phyloP scores from a whole-genome alignment of 2,888 invertebrate species.

The Cosmopolites sordidus region DNA sequence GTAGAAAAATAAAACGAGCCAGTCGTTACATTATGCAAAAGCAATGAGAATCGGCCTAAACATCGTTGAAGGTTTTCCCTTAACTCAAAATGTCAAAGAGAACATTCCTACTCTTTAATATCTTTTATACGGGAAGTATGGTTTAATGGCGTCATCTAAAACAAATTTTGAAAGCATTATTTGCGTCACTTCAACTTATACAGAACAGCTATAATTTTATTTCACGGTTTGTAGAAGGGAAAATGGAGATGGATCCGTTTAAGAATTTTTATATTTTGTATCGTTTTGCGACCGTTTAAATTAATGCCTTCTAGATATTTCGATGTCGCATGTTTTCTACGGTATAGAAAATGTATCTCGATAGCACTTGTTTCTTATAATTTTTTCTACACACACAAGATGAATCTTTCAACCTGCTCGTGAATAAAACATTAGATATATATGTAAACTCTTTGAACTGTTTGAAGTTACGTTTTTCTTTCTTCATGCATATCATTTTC shows the following conservation, averaged over 20 bases:
- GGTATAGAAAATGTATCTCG: conserved; percentile 1
- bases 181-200: neutral
- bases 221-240: neutral
- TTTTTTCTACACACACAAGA: conserved; percentile 8
- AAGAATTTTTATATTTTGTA: conserved; percentile 4
- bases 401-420: conserved; percentile 5
- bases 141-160: neutral
- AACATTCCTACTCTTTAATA: neutral
- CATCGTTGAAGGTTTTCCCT: neutral
- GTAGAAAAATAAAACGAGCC: neutral
- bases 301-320: conserved; percentile 8
- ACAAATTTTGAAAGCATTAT: conserved; percentile 1
- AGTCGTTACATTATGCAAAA: neutral
- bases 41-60: neutral
- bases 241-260: neutral
- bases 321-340: conserved; percentile 4
- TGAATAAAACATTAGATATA: conserved; percentile 22
- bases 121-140: neutral
- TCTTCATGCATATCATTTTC: conserved; percentile 16
- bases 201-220: neutral
- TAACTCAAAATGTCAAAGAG: neutral
- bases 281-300: conserved; percentile 7
- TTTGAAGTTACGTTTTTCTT: conserved; percentile 5
- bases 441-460: conserved; percentile 8
- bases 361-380: conserved; percentile 14